Evolutionary conservation across 2,888 invertebrate genomes (phyloP).

Genomic region (Papilio gigon): DNA sequence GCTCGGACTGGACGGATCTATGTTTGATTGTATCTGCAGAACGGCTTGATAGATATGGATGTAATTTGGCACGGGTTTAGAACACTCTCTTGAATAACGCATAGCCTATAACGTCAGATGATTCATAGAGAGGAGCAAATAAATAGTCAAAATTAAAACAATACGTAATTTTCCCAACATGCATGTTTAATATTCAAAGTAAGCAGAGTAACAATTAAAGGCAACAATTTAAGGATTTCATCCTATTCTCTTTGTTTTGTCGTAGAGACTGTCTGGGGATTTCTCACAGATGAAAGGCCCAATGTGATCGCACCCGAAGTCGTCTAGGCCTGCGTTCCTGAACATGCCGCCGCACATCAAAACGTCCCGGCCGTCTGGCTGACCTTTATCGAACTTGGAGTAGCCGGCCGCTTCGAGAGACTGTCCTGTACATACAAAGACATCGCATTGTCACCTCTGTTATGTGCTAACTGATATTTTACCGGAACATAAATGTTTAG

Average conservation of each 20-base stretch:
- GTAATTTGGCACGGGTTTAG: too few species aligned
- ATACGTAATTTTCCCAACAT: too few species aligned
- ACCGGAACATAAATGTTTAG: neutral
- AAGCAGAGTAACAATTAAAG: too few species aligned
- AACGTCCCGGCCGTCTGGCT: constrained; percentile 45
- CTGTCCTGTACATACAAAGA: constrained; percentile 44
- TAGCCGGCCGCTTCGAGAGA: constrained; percentile 47
- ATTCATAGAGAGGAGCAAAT: too few species aligned
- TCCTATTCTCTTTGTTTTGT: neutral
- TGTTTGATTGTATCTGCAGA: too few species aligned
- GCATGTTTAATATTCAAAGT: too few species aligned
- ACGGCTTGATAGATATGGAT: too few species aligned
- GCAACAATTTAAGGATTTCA: neutral
- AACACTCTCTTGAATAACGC: too few species aligned
- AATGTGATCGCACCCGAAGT: constrained; percentile 46
- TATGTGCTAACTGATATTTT: neutral
- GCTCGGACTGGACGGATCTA: too few species aligned
- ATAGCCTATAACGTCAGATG: too few species aligned
- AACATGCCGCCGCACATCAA: constrained; percentile 49
- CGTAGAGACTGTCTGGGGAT: constrained; percentile 42
- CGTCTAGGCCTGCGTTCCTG: constrained; percentile 46
- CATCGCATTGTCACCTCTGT: neutral
- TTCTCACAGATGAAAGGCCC: constrained; percentile 53
- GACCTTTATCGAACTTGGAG: constrained; percentile 42
- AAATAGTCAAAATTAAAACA: too few species aligned